These are phyloP conservation scores for Tanytarsus gracilentus DNA, from an alignment of 2,888 invertebrate species.

Conservation along the genomic window DNA sequence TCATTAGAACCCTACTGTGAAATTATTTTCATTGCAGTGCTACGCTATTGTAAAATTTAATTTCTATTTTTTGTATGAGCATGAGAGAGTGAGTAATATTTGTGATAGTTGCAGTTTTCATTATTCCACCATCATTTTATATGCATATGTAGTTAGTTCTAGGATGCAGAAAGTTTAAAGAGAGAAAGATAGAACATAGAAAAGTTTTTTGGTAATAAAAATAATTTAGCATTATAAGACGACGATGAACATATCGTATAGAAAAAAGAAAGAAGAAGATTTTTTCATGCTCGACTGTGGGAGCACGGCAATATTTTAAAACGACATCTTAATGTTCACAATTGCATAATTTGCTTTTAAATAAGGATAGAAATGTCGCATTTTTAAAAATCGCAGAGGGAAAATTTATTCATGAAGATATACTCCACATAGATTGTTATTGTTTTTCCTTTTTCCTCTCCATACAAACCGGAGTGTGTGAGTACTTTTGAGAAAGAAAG, in stretches of 20 bases:
- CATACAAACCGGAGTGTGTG: not conserved
- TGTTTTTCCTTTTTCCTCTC: not conserved
- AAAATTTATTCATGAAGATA: not conserved
- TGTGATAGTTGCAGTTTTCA: no score
- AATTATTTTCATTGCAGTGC: not conserved
- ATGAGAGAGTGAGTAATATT: no score
- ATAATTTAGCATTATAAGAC: no score
- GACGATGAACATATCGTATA: no score
- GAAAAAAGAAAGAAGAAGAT: not conserved
- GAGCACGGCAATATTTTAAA: conserved; percentile 22
- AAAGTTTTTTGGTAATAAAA: not conserved
- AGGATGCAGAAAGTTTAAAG: no score
- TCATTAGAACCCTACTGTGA: conserved; percentile 12
- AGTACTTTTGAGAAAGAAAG: not conserved
- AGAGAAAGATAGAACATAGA: no score
- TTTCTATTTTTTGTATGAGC: not conserved
- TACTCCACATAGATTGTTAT: not conserved
- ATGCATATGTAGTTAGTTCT: no score
- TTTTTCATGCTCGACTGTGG: no score
- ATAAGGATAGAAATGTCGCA: conserved; percentile 19
- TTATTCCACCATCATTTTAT: no score
- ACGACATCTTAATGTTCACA: conserved; percentile 25
- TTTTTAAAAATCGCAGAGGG: not conserved
- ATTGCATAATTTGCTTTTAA: conserved; percentile 27
- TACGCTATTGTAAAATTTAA: not conserved